These are phyloP conservation scores for Urocynchramus pylzowi DNA, from an alignment of 2,113 vertebrate genomes.

Conservation along the genomic window DNA sequence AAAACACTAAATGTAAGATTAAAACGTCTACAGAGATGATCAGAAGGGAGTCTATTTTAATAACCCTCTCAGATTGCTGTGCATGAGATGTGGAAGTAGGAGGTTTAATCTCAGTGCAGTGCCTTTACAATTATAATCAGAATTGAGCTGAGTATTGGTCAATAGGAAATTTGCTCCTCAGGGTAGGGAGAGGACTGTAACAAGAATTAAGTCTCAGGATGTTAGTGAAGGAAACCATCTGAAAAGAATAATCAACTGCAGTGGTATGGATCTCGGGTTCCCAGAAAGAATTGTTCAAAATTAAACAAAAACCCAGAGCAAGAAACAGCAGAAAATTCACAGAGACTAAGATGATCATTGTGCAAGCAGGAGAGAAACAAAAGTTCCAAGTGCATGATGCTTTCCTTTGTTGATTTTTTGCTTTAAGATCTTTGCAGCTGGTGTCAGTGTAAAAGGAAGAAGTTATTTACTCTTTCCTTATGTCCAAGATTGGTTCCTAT, in stretches of 20 bases:
- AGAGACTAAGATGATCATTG: neutral
- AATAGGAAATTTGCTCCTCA: constrained; percentile 41
- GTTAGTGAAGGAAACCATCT: constrained; percentile 33
- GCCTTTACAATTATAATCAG: constrained; percentile 68
- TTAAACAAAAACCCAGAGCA: neutral
- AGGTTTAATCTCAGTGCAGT: constrained; percentile 59
- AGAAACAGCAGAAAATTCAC: neutral
- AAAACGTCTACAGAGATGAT: constrained; percentile 63
- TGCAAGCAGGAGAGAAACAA: neutral
- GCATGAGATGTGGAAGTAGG: constrained; percentile 33
- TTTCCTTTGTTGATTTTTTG: neutral
- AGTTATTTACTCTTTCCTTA: neutral
- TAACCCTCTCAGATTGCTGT: constrained; percentile 58
- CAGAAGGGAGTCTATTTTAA: constrained; percentile 66
- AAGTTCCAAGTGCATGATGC: neutral
- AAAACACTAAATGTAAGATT: constrained; percentile 66
- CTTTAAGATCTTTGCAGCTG: constrained; percentile 23
- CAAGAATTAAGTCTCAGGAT: constrained; percentile 48
- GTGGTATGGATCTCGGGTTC: neutral
- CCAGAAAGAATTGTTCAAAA: neutral
- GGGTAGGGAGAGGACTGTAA: constrained; percentile 45
- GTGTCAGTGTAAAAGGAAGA: neutral
- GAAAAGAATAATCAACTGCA: constrained; percentile 49
- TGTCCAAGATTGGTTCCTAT: constrained; percentile 7
- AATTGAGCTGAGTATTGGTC: constrained; percentile 64